phyloP scores from a whole-genome alignment of 2,113 vertebrate genomes.

The Pygoscelis adeliae region DNA sequence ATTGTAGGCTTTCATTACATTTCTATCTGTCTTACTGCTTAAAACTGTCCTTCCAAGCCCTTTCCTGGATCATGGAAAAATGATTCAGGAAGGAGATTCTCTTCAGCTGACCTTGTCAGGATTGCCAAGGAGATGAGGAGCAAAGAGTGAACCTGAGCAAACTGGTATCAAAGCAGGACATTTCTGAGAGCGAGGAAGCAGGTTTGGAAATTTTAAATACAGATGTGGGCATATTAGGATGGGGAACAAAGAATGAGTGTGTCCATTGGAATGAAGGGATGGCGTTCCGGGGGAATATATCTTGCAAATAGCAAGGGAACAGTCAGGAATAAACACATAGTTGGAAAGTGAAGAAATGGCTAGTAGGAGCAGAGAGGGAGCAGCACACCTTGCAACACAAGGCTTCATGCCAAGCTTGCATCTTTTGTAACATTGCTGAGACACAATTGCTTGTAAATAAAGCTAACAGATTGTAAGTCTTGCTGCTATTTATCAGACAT shows the following conservation, averaged over 20 bases:
- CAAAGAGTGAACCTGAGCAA: not conserved
- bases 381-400: not conserved
- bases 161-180: not conserved
- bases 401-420: not conserved
- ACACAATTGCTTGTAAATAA: conserved; percentile 22
- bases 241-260: not conserved
- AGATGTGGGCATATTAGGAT: not conserved
- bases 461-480: not conserved
- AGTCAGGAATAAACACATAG: not conserved
- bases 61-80: not conserved
- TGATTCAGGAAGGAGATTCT: not conserved
- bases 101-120: not conserved
- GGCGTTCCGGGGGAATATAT: not conserved
- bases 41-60: not conserved
- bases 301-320: not conserved
- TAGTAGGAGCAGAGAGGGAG: not conserved
- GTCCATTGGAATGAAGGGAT: not conserved
- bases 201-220: not conserved
- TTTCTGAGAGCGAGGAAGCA: not conserved
- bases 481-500: conserved; percentile 19
- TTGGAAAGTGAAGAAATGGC: not conserved
- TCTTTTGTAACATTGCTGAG: not conserved
- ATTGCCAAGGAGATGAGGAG: not conserved
- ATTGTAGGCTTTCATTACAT: not conserved
- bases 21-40: not conserved